Percentiles rank a stretch among this genome's conserved stretches.
phyloP scores from a whole-genome alignment of 1,140 invertebrate genomes.

The Tigriopus japonicus region DNA sequence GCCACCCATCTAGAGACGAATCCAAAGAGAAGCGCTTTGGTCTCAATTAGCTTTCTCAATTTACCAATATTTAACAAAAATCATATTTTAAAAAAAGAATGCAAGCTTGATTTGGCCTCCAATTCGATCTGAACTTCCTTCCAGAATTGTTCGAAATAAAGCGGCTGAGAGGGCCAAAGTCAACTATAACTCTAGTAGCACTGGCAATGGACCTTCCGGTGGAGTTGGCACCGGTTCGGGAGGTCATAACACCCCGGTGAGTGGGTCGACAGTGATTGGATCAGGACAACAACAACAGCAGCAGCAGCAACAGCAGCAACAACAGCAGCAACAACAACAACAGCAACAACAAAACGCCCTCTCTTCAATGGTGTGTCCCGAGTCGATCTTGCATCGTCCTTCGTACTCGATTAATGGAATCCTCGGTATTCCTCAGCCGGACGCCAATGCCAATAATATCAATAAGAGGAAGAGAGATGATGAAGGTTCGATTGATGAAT shows the following conservation, averaged over 20 bases:
- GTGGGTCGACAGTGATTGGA: not conserved
- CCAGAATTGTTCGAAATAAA: constrained; percentile 84
- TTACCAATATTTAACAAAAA: not conserved
- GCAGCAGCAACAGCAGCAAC: no score
- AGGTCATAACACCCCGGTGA: constrained; percentile 30
- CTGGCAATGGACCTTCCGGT: no score
- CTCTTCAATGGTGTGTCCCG: not conserved
- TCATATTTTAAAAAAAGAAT: not conserved
- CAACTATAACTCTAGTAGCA: constrained; percentile 32
- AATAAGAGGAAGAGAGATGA: constrained; percentile 47
- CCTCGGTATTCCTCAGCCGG: constrained; percentile 56
- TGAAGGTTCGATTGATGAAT: constrained; percentile 23
- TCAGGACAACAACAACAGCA: constrained; percentile 24
- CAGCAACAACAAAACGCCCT: constrained; percentile 16
- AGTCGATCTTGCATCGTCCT: constrained; percentile 24
- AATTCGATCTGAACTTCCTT: no score
- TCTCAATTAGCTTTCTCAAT: no score
- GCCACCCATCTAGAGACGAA: no score
- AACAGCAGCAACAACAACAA: constrained; percentile 27
- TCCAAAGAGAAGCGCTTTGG: no score
- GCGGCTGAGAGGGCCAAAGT: constrained; percentile 79
- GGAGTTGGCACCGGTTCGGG: no score
- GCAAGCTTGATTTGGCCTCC: no score
- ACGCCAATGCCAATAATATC: constrained; percentile 40
- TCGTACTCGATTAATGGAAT: constrained; percentile 90